phyloP scores from a whole-genome alignment of 2,113 vertebrate species.

The Ariopsis seemanni region DNA sequence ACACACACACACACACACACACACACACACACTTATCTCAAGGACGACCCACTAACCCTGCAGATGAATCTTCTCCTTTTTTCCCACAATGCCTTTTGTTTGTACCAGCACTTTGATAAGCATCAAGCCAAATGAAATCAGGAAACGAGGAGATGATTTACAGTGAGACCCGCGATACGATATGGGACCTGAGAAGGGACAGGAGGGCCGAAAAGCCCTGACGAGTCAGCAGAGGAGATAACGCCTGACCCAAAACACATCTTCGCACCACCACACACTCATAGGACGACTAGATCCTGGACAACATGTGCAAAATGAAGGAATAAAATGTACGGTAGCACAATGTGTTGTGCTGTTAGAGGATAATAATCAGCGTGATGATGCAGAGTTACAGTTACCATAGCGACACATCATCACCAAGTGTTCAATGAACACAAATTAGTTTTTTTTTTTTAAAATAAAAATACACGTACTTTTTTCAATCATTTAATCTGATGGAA shows the following conservation, averaged over 20 bases:
- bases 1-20: conserved; percentile 2
- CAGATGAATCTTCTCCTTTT: conserved; percentile 17
- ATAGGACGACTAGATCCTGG: background rate
- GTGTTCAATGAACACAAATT: background rate
- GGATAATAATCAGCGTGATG: background rate
- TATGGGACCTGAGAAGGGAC: conserved; percentile 10
- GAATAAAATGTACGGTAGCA: background rate
- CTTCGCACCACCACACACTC: background rate
- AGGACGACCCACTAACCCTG: conserved; percentile 36
- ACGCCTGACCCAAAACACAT: background rate
- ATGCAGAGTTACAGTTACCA: background rate
- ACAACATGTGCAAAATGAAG: background rate
- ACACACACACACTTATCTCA: conserved; percentile 41
- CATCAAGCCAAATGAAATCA: conserved; percentile 27
- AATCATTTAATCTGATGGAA: too few species aligned
- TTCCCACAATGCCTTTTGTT: conserved; percentile 41
- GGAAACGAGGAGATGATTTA: conserved; percentile 42
- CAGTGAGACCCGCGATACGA: conserved; percentile 22
- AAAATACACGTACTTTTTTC: background rate
- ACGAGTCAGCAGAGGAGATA: conserved; percentile 37
- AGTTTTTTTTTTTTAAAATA: too few species aligned
- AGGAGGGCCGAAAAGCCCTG: background rate
- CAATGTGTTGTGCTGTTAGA: background rate
- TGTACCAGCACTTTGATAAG: conserved; percentile 47
- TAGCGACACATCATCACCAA: background rate